phyloP scores from a whole-genome alignment of 2,113 vertebrate genomes.

The Clarias macrocephalus region DNA sequence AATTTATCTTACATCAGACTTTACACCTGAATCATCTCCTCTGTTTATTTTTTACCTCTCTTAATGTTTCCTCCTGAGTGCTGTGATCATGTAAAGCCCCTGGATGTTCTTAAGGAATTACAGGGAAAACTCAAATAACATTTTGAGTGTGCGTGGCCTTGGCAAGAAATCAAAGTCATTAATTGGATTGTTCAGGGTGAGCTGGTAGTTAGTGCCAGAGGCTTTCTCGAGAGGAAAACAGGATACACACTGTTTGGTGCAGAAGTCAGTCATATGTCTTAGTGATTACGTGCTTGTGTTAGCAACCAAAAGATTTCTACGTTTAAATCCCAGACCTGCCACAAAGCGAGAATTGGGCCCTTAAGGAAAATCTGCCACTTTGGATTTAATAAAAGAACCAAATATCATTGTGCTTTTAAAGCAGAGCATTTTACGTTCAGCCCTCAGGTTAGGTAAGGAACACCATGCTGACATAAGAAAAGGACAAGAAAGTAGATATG shows the following conservation, averaged over 20 bases:
- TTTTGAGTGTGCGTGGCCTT: conserved; percentile 39
- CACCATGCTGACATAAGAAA: not conserved
- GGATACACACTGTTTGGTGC: not conserved
- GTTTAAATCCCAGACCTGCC: not conserved
- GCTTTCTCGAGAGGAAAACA: not conserved
- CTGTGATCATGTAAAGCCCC: conserved; percentile 29
- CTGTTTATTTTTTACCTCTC: not conserved
- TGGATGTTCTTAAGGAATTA: conserved; percentile 40
- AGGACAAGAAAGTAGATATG: not conserved
- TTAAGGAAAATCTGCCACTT: not conserved
- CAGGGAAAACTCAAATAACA: conserved; percentile 40
- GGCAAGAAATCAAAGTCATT: conserved; percentile 46
- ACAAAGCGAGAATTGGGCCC: not conserved
- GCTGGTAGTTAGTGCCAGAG: not conserved
- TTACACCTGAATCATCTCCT: conserved; percentile 42
- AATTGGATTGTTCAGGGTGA: conserved; percentile 39
- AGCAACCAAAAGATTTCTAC: not conserved
- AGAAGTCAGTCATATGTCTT: not conserved
- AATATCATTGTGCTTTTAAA: not conserved
- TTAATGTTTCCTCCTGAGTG: conserved; percentile 31
- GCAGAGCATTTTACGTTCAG: not conserved
- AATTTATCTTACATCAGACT: conserved; percentile 7
- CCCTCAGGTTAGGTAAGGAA: not conserved
- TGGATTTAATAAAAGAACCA: not conserved
- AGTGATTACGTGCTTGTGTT: not conserved